Evolutionary conservation across 2,113 vertebrate genomes (phyloP).

Genomic region (Etheostoma cragini): DNA sequence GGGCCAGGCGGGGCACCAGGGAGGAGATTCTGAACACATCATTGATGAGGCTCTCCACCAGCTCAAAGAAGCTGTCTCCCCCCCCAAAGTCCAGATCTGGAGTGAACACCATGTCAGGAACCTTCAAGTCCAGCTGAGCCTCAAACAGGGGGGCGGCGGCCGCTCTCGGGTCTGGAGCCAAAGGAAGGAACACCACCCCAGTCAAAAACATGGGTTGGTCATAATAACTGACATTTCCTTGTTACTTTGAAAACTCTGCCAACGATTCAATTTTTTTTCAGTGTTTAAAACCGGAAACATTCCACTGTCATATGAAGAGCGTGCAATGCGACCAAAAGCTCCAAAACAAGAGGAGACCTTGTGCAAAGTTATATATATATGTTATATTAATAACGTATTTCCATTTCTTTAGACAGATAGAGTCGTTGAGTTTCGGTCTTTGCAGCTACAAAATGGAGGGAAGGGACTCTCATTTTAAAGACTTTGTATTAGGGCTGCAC

Average conservation of each 20-base stretch:
- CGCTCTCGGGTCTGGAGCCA: slow-evolving; percentile 81
- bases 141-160: slow-evolving; percentile 88
- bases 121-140: slow-evolving; percentile 86
- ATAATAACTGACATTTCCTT: neutral
- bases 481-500: too few relatives aligned
- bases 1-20: slow-evolving; percentile 86
- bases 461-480: neutral
- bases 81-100: slow-evolving; percentile 87
- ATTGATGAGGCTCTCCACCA: slow-evolving; percentile 86
- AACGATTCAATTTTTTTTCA: neutral
- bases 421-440: neutral
- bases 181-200: neutral
- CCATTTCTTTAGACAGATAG: too few relatives aligned
- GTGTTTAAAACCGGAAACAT: neutral
- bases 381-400: neutral
- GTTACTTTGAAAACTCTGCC: neutral
- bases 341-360: neutral
- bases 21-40: slow-evolving; percentile 88
- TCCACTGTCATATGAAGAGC: neutral
- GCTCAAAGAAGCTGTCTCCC: slow-evolving; percentile 84
- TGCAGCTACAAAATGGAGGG: neutral
- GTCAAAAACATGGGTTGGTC: neutral
- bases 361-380: neutral
- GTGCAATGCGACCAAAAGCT: neutral
- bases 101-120: slow-evolving; percentile 89